Evolutionary conservation across 2,113 vertebrate species (phyloP).

Genomic region (Hypocryptadius cinnamomeus): DNA sequence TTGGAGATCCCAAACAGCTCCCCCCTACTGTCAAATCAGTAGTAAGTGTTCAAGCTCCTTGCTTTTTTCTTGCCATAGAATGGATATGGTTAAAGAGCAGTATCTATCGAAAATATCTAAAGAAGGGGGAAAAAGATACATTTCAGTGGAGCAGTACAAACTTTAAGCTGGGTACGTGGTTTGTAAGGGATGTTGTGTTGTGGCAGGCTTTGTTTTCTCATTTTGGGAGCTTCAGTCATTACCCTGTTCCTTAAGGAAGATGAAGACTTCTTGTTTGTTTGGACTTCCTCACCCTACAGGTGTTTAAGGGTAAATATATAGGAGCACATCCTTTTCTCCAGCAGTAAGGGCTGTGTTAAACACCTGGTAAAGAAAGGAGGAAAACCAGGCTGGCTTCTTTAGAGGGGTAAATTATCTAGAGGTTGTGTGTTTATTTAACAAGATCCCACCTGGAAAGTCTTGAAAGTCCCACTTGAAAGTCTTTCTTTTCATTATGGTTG

Average conservation of each 20-base stretch:
- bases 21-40: conserved; percentile 82
- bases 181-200: background rate
- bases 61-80: background rate
- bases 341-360: background rate
- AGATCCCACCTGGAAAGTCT: background rate
- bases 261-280: background rate
- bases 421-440: background rate
- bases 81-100: background rate
- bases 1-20: conserved; percentile 84
- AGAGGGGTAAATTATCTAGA: background rate
- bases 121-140: background rate
- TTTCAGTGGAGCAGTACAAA: background rate
- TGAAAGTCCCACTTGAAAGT: background rate
- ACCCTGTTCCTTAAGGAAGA: background rate
- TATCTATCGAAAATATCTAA: background rate
- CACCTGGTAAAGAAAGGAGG: background rate
- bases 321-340: background rate
- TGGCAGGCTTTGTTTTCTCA: background rate
- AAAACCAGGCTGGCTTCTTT: background rate
- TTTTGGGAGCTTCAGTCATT: background rate
- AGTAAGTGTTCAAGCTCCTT: conserved; percentile 54
- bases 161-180: background rate
- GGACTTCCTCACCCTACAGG: background rate
- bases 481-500: background rate
- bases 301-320: background rate